Evolutionary conservation across 2,797 vertebrate species (phyloP).

Genomic region (Phrynocephalus forsythii): DNA sequence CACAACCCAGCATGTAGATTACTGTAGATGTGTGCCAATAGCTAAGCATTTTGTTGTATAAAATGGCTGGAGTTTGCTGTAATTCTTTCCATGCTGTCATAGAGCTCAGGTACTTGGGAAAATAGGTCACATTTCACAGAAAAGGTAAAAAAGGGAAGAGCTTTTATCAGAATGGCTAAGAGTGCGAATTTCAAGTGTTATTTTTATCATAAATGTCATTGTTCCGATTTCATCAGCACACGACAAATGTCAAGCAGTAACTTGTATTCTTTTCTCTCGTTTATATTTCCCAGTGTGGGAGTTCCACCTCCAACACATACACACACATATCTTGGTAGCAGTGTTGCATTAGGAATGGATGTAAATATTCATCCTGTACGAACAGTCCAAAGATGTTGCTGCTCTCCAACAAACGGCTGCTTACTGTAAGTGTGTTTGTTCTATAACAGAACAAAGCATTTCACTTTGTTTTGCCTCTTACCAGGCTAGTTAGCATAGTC

Average conservation of each 20-base stretch:
- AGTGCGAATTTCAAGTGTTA: not conserved
- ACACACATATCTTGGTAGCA: not conserved
- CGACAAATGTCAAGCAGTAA: conserved; percentile 41
- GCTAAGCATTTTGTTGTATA: conserved; percentile 34
- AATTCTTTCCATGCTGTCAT: not conserved
- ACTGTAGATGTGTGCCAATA: not conserved
- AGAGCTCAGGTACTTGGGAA: not conserved
- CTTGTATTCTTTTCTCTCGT: conserved; percentile 39
- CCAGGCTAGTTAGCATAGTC: conserved; percentile 40
- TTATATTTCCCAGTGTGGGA: conserved; percentile 22
- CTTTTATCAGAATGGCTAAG: conserved; percentile 1
- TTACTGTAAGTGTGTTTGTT: not conserved
- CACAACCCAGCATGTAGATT: too few species aligned
- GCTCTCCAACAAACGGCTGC: not conserved
- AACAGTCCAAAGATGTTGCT: conserved; percentile 13
- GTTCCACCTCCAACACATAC: conserved; percentile 18
- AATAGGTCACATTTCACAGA: not conserved
- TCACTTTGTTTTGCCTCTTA: conserved; percentile 36
- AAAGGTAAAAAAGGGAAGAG: conserved; percentile 19
- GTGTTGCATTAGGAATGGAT: conserved; percentile 56
- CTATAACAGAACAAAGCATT: not conserved
- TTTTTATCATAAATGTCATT: not conserved
- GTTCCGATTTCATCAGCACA: conserved; percentile 14
- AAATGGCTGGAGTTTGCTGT: conserved; percentile 19
- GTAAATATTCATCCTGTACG: not conserved